Conservation (phyloP, 2,888 invertebrate species). For the Nowickia ferox region DNA sequence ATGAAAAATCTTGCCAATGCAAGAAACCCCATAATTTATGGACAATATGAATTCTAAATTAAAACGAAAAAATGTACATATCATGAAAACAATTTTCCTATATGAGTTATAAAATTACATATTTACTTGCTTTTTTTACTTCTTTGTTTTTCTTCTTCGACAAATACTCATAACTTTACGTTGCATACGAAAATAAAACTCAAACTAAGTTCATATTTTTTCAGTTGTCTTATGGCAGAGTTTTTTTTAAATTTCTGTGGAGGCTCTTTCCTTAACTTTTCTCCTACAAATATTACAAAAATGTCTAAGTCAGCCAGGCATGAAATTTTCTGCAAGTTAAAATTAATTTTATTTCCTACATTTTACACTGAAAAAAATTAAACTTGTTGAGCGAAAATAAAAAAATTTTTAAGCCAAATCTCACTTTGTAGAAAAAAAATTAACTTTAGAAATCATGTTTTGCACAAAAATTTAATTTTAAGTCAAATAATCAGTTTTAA, state of each 20-base stretch:
- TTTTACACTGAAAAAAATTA: constrained; percentile 18
- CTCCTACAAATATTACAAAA: constrained; percentile 31
- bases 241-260: constrained; percentile 32
- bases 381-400: neutral
- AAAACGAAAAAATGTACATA: constrained; percentile 4
- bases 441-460: too few relatives aligned
- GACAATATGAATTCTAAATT: constrained; percentile 55
- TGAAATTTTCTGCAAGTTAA: constrained; percentile 32
- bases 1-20: constrained; percentile 45
- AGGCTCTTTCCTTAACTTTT: neutral
- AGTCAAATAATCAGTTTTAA: too few relatives aligned
- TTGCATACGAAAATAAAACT: constrained; percentile 30
- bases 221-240: constrained; percentile 11
- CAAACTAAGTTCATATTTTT: constrained; percentile 22
- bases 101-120: constrained; percentile 45
- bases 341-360: constrained; percentile 25
- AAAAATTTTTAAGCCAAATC: neutral
- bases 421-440: neutral
- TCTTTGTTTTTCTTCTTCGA: neutral
- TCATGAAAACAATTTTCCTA: constrained; percentile 32
- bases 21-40: constrained; percentile 56
- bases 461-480: too few relatives aligned
- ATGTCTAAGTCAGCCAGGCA: constrained; percentile 44
- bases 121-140: constrained; percentile 9
- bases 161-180: constrained; percentile 14